Percentiles rank a stretch among this genome's conserved stretches.
phyloP scores from a whole-genome alignment of 2,888 invertebrate genomes.

The Trachelus tabidus region DNA sequence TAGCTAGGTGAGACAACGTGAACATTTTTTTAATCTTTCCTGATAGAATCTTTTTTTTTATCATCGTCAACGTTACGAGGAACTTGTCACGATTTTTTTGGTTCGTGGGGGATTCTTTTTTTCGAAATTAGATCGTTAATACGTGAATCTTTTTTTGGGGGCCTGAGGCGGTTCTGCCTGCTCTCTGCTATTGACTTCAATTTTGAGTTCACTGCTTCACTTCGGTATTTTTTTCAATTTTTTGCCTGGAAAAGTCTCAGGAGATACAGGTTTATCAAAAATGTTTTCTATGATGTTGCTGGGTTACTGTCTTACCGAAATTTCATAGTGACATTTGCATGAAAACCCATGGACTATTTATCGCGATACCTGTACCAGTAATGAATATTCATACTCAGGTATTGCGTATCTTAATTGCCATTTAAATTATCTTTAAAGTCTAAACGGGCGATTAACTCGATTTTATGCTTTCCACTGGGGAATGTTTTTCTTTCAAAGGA shows the following conservation, averaged over 20 bases:
- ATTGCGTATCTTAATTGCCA: constrained; percentile 1
- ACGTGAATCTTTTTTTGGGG: background rate
- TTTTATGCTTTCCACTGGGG: background rate
- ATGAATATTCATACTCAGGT: background rate
- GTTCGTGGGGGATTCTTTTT: background rate
- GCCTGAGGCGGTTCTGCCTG: background rate
- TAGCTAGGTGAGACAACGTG: background rate
- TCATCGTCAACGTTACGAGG: background rate
- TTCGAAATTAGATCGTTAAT: background rate
- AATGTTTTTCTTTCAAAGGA: constrained; percentile 15
- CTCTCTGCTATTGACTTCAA: background rate
- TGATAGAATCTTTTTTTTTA: background rate
- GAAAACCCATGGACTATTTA: background rate
- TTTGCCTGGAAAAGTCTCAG: background rate
- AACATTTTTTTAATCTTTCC: background rate
- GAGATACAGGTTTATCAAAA: background rate
- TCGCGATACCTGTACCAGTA: background rate
- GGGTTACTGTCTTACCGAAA: background rate
- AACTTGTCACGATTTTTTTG: background rate
- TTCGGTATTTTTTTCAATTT: background rate
- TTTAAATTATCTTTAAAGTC: constrained; percentile 1
- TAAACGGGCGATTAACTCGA: background rate
- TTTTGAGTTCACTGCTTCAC: background rate
- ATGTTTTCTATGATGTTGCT: background rate
- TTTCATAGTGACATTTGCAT: background rate